phyloP scores from a whole-genome alignment of 2,797 vertebrate species.

The Lithobates sylvaticus region DNA sequence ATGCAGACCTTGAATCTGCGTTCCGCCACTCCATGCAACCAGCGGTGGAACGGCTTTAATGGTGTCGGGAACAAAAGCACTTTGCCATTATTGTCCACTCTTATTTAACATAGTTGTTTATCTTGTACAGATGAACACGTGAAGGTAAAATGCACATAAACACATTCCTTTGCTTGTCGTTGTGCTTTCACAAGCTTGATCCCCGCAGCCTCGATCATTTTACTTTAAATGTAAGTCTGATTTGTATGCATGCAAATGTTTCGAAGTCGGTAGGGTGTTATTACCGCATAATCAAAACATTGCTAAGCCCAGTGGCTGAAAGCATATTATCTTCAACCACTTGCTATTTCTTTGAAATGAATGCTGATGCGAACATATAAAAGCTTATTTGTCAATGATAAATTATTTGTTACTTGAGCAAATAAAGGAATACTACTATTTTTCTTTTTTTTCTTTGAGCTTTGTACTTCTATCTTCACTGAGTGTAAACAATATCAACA shows the following conservation, averaged over 20 bases:
- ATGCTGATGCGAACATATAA: conserved; percentile 70
- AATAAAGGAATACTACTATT: conserved; percentile 65
- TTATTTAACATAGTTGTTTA: conserved; percentile 49
- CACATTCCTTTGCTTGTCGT: background rate
- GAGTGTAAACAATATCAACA: background rate
- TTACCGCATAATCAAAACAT: conserved; percentile 68
- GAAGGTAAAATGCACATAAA: conserved; percentile 25
- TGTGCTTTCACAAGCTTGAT: background rate
- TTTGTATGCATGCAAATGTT: conserved; percentile 65
- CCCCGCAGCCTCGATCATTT: conserved; percentile 37
- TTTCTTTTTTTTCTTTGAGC: conserved; percentile 58
- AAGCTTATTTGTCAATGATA: conserved; percentile 71
- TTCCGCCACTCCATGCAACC: background rate
- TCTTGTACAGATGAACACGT: background rate
- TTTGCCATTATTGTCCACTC: conserved; percentile 41
- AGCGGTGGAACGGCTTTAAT: background rate
- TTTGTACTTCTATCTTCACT: background rate
- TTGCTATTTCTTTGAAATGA: conserved; percentile 68
- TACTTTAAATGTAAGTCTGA: conserved; percentile 41
- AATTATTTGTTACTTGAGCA: conserved; percentile 69
- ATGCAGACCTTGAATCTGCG: conserved; percentile 20
- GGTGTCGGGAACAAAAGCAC: conserved; percentile 2
- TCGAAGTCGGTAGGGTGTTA: conserved; percentile 71
- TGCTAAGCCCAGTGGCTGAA: conserved; percentile 65
- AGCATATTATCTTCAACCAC: conserved; percentile 67